Evolutionary conservation across 1,140 invertebrate genomes (phyloP), one percentile per base, ranked within the genome.

Genomic region (Diachasmimorpha longicaudata): DNA sequence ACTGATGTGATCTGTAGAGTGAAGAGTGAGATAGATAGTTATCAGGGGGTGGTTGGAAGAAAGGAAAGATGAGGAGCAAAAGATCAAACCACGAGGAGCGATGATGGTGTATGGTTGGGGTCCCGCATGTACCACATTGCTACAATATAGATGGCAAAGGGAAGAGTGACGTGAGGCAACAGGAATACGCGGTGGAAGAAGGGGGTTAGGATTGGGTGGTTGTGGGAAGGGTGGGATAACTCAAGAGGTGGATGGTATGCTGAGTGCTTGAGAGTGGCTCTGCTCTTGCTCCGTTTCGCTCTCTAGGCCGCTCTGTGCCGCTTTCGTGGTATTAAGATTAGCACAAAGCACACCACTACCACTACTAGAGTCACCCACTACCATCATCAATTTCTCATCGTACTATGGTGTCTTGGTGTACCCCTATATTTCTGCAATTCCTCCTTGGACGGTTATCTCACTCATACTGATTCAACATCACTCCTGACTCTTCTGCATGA

Each of bases 251-350:
- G 68, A 72, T 55, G 63, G 69, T 80, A 71, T 74, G 68, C 74
- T 78, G 79, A 82, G 78, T 79, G 78, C 76, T 79, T 70, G 48
- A 21, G 55, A 79, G 79, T 77, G 48, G 77, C 79, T 81, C 63
- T 75, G 55, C 72, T 75, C 42, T 72, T 75, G 70, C 74, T 63
- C 73, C 52, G 48, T 39, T 46, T 48, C 39, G 44, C 55, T 67
- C 46, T 76, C 75, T 76, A 69, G 25, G 19, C 72, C n/a, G n/a
- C n/a, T n/a, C n/a, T 66, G 23, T 74, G 42, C 48, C 58, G 52
- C 25, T 77, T 76, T 79, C 73, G 77, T 75, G 77, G 81, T 82
- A 82, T 82, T 82, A 82, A 82, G 80, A 82, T 82, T 81, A 81
- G 79, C 79, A 81, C 81, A 80, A 80, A 81, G 79, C 79, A 76